Conservation (phyloP, 2,113 vertebrate species). For the Cebidichthys violaceus region DNA sequence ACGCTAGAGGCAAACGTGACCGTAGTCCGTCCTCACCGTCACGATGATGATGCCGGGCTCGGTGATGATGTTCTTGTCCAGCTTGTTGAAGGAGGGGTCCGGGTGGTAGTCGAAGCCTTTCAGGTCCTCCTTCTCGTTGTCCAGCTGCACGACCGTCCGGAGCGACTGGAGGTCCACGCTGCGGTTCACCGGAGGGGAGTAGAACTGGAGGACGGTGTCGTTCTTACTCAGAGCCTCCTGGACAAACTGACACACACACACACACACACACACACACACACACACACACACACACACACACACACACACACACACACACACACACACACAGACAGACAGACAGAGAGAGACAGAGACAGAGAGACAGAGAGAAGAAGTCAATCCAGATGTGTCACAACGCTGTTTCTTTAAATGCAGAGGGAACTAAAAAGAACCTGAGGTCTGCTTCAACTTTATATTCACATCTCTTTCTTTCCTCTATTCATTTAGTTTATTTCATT, state of each 20-base stretch:
- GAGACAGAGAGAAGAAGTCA: background rate
- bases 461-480: no score
- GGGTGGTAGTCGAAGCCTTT: conserved; percentile 88
- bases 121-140: conserved; percentile 83
- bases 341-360: no score
- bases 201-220: conserved; percentile 87
- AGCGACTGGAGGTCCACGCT: conserved; percentile 81
- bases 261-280: no score
- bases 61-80: conserved; percentile 75
- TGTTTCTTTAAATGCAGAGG: no score
- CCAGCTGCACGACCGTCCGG: conserved; percentile 86
- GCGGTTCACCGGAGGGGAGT: conserved; percentile 84
- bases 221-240: conserved; percentile 69
- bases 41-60: conserved; percentile 80
- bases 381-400: background rate
- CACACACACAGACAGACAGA: no score
- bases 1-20: background rate
- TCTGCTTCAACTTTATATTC: no score
- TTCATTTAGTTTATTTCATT: no score
- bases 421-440: no score
- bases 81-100: conserved; percentile 86
- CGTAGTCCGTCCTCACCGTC: conserved; percentile 57
- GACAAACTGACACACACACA: no score
- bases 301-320: no score
- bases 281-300: no score